Percentiles rank a stretch among this genome's conserved stretches.
phyloP scores from a whole-genome alignment of 2,113 vertebrate genomes.

The Bambusicola thoracicus region DNA sequence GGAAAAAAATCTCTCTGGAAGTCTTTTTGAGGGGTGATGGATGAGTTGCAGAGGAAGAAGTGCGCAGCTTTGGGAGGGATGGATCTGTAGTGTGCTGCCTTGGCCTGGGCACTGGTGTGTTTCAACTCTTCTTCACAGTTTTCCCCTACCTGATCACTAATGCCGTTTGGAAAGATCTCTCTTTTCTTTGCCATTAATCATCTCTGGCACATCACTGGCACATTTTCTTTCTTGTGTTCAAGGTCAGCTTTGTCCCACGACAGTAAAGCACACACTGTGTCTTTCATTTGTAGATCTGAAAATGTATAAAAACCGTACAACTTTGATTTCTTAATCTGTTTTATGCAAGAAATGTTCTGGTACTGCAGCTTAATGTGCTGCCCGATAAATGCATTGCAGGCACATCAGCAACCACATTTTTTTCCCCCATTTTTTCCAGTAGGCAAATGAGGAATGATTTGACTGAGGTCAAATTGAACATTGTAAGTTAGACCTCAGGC shows the following conservation, averaged over 20 bases:
- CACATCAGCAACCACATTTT: neutral
- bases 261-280: conserved; percentile 8
- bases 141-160: neutral
- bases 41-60: neutral
- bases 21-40: neutral
- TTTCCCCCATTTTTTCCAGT: neutral
- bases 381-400: neutral
- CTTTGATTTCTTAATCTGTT: conserved; percentile 54
- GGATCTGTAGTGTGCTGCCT: neutral
- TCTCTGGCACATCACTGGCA: neutral
- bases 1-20: neutral
- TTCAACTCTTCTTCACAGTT: neutral
- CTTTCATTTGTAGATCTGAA: conserved; percentile 50
- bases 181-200: neutral
- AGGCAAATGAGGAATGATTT: neutral
- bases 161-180: neutral
- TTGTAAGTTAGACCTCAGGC: neutral
- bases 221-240: neutral
- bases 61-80: neutral
- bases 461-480: neutral
- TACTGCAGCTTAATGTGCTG: conserved; percentile 3
- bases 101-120: neutral
- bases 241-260: conserved; percentile 23
- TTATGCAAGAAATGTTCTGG: neutral
- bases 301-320: neutral